Base-by-base conservation (phyloP, 1,140 invertebrate genomes). In the Drosophila santomea region DNA sequence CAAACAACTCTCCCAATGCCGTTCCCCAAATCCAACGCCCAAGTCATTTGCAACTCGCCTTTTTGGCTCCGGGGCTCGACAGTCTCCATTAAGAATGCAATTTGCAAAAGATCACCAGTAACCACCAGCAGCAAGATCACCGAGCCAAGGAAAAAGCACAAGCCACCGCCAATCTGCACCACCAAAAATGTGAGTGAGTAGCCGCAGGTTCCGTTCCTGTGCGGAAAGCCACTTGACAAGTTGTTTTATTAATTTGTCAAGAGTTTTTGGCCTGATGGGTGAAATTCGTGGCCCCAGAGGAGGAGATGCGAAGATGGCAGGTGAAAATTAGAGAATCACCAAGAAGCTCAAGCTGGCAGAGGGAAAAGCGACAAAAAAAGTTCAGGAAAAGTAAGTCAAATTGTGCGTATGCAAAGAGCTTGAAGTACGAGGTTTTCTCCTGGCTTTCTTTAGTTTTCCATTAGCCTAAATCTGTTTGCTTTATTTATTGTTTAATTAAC, bases 171-270 rank as follows among this genome's bases (percentile, higher is more conserved):
- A 52, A 52, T 14, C 50, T 36, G 17, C 60, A 67, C 23, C 61
- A 15, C 32, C 47, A 12, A 68, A 68, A 68, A 52, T 2, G 2
- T 15, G 41, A 58, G 23, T 68, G 56, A 57, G 62, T 64, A 23
- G 78, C 66, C 61, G 57, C 50, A 78, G 48, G 76, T 74, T 57
- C 56, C 68, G 76, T 74, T 57, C 56, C 61, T 73, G 51, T 61
- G 77, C 78, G 51, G 67, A 59, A 60, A 45, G 58, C 55, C 74
- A 57, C 80, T 63, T 74, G 80, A 80, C 66, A 68, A 56, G 63
- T 55, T 36, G 80, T 73, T 83, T 83, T 84, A 84, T 83, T 84
- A 83, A 83, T 83, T 83, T 83, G 80, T 83, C 80, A 83, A 83
- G 80, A 74, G 55, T 78, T 74, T 83, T 66, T 80, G 56, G 78